These are phyloP conservation scores for Syrphus vitripennis DNA, from an alignment of 2,888 invertebrate genomes.

Conservation along the genomic window DNA sequence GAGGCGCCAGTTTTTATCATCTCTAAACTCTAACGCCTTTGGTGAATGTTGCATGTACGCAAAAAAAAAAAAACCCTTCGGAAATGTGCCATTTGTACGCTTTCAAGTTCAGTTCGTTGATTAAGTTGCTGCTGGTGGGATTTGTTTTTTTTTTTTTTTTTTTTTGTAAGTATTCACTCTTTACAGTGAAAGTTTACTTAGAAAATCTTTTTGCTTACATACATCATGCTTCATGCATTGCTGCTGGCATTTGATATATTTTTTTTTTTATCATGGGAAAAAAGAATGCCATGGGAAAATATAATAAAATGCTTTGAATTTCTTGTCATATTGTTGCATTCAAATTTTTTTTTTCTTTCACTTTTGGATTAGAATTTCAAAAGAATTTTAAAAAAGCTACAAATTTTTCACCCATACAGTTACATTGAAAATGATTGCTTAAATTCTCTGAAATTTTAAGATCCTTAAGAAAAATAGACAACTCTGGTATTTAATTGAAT, in stretches of 20 bases:
- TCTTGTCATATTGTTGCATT: not conserved
- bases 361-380: too few species aligned
- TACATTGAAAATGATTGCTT: too few species aligned
- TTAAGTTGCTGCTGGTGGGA: not conserved
- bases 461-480: too few species aligned
- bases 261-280: too few species aligned
- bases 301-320: not conserved
- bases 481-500: too few species aligned
- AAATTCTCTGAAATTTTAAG: too few species aligned
- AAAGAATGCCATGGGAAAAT: not conserved
- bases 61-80: not conserved
- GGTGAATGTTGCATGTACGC: not conserved
- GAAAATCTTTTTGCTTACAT: not conserved
- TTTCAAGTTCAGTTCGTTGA: constrained; percentile 19
- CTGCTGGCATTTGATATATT: not conserved
- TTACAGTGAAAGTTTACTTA: not conserved
- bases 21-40: not conserved
- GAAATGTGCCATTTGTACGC: not conserved
- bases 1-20: constrained; percentile 55
- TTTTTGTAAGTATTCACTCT: not conserved
- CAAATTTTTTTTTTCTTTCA: not conserved
- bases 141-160: not conserved
- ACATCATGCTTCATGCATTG: too few species aligned
- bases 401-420: too few species aligned
- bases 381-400: too few species aligned